Evolutionary conservation across 35 echinoderm and acorn worm genomes (phyloP), one percentile per base, ranked within the genome.

Genomic region (Apostichopus californicus): DNA sequence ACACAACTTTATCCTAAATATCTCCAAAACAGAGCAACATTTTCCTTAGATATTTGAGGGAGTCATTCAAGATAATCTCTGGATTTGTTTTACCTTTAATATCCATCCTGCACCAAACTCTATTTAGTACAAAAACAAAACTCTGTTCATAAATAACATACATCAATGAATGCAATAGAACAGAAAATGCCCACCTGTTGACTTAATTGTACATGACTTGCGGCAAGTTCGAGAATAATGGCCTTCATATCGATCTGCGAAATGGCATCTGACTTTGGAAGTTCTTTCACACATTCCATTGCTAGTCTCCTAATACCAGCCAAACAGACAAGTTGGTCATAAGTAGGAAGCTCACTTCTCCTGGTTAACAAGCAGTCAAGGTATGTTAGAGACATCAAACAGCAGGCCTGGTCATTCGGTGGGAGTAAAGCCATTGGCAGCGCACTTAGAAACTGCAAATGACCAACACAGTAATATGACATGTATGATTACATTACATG

Each of bases 161-260:
- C 58, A 61, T 12, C 58, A 8, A 9, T 61, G 2, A 61, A 61
- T 61, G 34, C 58, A 61, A 61, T 61, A 9, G 12, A 61, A 9
- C 1, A 61, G 1, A 61, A 9, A 12, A 61, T 9, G 12, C 12
- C 12, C 57, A 85, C 81, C 81, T 85, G 28, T 85, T 85, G 12
- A 58, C 81, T 58, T 58, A 85, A 58, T 85, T 58, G 55, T 11
- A 85, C 15, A 58, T 85, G 81, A 85, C 81, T 85, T 72, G 34
- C 54, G 25, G 68, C 63, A 34, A 89, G 68, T 46, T 71, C 86
- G 4, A 89, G 22, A 17, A 89, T 89, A 15, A 89, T 17, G 17
- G 6, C 63, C 14, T 68, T 75, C 25, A 75, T 8, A 23, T 89
- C 63, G 6, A 72, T 64, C 64, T 20, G 64, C 54, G 57, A 72